Percentiles rank a stretch among this genome's conserved stretches.
Conservation (phyloP, 2,888 invertebrate genomes). For the Silvanus unidentatus region DNA sequence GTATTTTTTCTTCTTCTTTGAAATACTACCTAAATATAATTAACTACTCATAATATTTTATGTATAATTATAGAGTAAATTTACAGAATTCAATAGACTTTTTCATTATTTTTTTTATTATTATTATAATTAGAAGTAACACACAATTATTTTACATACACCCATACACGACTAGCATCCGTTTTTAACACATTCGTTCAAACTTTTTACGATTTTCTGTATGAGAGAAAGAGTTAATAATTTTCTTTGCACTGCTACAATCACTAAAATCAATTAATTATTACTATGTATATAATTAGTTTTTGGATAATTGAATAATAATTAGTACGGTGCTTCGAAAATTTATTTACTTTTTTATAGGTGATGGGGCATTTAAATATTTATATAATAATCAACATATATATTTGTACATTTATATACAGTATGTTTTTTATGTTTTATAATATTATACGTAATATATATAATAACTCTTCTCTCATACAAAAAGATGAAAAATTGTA, state of each 20-base stretch:
- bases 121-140: conserved; percentile 30
- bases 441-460: conserved; percentile 1
- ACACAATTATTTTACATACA: conserved; percentile 24
- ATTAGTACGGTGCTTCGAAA: neutral
- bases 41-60: conserved; percentile 44
- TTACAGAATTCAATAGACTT: conserved; percentile 44
- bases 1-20: conserved; percentile 13
- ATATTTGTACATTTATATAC: conserved; percentile 36
- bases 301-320: neutral
- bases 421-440: conserved; percentile 13
- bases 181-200: conserved; percentile 21
- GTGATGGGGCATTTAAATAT: conserved; percentile 1
- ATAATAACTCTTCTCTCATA: conserved; percentile 24
- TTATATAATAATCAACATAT: conserved; percentile 13
- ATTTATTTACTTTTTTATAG: neutral
- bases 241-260: neutral
- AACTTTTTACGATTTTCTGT: conserved; percentile 26
- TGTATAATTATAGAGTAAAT: conserved; percentile 47
- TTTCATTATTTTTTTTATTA: neutral
- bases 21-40: conserved; percentile 40
- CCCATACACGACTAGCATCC: too few relatives aligned
- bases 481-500: conserved; percentile 29
- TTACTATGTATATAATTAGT: neutral
- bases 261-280: too few relatives aligned
- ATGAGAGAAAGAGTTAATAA: conserved; percentile 23